Base-by-base conservation (phyloP, 2,888 invertebrate species). In the Calameuta idolon region DNA sequence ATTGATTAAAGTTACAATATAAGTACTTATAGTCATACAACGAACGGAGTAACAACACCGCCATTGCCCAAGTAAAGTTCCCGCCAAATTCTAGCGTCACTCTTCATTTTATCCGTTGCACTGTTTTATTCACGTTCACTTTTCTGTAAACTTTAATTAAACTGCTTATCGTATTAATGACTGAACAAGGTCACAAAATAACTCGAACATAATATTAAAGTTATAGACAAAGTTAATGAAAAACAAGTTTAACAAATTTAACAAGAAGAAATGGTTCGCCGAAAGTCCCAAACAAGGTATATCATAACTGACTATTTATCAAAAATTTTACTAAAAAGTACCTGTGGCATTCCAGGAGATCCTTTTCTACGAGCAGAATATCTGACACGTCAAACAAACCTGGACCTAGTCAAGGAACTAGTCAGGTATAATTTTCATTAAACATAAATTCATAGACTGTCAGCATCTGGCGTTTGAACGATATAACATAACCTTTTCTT, bases 221-320 rank as follows among this genome's bases (percentile, higher is more conserved):
- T 55, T 55, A 23, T 15, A 15, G 55, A 55, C 23, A 23, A 55
- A 55, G 23, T 23, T 55, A 55, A 23, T 23, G 23, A 55, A 55
- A 55, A 55, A 55, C 1, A 9, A 23, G 23, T 55, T 55, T 23
- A 55, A 55, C 55, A 23, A 55, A 23, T 55, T 15, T 2, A 23
- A 23, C 23, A 55, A 55, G 71, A 15, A 69, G 79, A 77, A 76
- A 88, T 88, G 88, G 88, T 88, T 11, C 84, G 88, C 9, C 82
- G 84, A 76, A 88, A 88, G 79, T 11, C 80, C 3, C 11, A 12
- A 12, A 31, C 83, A 1, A 88, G 86, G 88, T 88, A 71, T 31
- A 55, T 9, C 55, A 55, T 23, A 55, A 23, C 55, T 55, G 34
- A 15, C 40, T 12, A 76, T 75, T 74, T 34, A 12, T 71, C 73